phyloP scores from a whole-genome alignment of 2,888 invertebrate genomes.

The Pterobdella sp. region DNA sequence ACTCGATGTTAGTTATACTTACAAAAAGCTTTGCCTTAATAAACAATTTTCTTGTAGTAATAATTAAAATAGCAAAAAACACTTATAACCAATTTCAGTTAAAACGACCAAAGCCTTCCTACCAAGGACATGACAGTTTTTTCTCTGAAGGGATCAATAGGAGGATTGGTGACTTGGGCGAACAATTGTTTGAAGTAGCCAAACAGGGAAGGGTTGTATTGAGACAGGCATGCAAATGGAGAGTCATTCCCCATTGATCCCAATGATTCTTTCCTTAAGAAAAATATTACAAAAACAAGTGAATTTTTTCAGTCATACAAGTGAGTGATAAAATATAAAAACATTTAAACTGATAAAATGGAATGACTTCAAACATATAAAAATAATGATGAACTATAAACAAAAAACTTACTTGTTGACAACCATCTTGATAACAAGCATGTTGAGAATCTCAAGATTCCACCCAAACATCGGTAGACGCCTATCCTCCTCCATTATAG shows the following conservation, averaged over 20 bases:
- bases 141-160: slow-evolving; percentile 97
- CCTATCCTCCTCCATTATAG: slow-evolving; percentile 61
- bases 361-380: neutral
- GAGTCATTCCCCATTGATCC: slow-evolving; percentile 99
- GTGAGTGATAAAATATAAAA: neutral
- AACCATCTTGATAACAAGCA: slow-evolving; percentile 91
- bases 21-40: too few species aligned
- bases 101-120: slow-evolving; percentile 35
- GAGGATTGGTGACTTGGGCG: slow-evolving; percentile 94
- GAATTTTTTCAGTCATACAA: neutral
- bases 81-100: neutral
- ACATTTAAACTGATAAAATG: too few species aligned
- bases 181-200: slow-evolving; percentile 98
- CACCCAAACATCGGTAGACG: slow-evolving; percentile 83
- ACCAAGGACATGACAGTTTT: slow-evolving; percentile 92
- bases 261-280: slow-evolving; percentile 34
- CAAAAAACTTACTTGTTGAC: slow-evolving; percentile 66
- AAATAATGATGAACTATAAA: neutral
- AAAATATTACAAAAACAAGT: neutral
- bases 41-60: neutral
- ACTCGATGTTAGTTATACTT: too few species aligned
- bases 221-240: slow-evolving; percentile 89
- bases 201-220: slow-evolving; percentile 86
- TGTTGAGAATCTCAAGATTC: slow-evolving; percentile 85
- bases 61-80: neutral